A percentile compares a stretch with the other conserved stretches of the same genome.
Evolutionary conservation across 2,888 invertebrate species (phyloP).

Genomic region (Pristionchus japonicus): DNA sequence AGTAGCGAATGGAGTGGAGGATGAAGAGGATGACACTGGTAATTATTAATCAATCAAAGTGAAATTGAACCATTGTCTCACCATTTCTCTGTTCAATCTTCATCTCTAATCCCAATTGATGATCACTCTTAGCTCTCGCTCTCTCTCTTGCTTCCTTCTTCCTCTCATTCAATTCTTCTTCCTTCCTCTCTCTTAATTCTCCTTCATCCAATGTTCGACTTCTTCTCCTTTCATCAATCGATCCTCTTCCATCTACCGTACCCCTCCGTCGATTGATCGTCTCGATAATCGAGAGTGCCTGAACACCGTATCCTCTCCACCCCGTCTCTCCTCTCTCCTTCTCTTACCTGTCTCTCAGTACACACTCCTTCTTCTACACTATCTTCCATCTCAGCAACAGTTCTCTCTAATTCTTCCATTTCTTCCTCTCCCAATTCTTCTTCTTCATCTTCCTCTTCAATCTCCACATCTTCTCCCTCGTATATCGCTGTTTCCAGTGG

Average conservation of each 20-base stretch:
- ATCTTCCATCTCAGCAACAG: conserved; percentile 50
- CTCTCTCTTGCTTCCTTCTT: conserved; percentile 81
- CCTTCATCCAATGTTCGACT: not conserved
- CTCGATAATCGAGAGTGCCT: conserved; percentile 49
- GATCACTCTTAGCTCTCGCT: conserved; percentile 83
- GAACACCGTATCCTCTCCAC: not conserved
- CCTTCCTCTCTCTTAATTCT: conserved; percentile 40
- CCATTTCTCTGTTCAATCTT: not conserved
- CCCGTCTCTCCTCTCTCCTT: not conserved
- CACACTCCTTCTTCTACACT: conserved; percentile 6
- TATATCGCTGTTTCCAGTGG: not conserved
- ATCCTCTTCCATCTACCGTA: not conserved
- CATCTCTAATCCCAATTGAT: conserved; percentile 79
- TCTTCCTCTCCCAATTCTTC: conserved; percentile 54
- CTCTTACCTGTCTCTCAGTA: conserved; percentile 27
- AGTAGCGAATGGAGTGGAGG: conserved; percentile 5
- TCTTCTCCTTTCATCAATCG: not conserved
- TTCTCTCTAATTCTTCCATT: conserved; percentile 53
- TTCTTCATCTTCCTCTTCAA: conserved; percentile 52
- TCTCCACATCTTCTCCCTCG: conserved; percentile 46
- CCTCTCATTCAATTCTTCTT: conserved; percentile 61
- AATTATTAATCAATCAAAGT: not conserved
- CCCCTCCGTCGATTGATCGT: conserved; percentile 49
- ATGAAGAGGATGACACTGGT: not conserved
- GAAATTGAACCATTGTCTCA: not conserved